Evolutionary conservation across 2,113 vertebrate genomes (phyloP).

Genomic region (Choloepus hoffmanni): DNA sequence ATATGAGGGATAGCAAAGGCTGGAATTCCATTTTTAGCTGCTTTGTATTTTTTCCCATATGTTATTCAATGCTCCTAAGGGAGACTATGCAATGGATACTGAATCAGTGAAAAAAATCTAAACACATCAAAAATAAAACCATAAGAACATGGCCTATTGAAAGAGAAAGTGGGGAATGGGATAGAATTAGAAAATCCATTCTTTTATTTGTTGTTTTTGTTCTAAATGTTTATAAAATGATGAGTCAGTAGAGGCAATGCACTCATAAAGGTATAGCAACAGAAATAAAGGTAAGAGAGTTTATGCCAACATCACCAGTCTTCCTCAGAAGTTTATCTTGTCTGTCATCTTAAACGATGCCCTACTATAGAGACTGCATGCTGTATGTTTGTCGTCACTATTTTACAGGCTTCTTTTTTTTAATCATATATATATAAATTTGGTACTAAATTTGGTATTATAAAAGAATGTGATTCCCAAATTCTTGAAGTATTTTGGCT

Average conservation of each 20-base stretch:
- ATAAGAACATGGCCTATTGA: neutral
- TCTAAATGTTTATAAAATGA: slow-evolving; percentile 19
- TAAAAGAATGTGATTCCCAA: neutral
- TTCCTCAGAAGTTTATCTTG: neutral
- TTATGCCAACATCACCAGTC: neutral
- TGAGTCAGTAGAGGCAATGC: neutral
- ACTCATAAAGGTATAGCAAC: neutral
- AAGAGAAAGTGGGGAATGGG: neutral
- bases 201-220: neutral
- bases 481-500: neutral
- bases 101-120: neutral
- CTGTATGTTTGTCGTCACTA: neutral
- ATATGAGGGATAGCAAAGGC: neutral
- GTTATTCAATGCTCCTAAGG: neutral
- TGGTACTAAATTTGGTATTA: slow-evolving; percentile 21
- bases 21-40: slow-evolving; percentile 13
- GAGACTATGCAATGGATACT: neutral
- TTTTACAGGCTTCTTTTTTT: neutral
- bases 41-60: slow-evolving; percentile 29
- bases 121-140: neutral
- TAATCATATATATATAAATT: neutral
- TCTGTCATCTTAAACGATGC: neutral
- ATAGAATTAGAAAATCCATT: neutral
- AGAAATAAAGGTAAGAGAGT: neutral
- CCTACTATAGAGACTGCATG: neutral